Conservation (phyloP, 2,888 invertebrate genomes). For the Mellilla xanthometata region DNA sequence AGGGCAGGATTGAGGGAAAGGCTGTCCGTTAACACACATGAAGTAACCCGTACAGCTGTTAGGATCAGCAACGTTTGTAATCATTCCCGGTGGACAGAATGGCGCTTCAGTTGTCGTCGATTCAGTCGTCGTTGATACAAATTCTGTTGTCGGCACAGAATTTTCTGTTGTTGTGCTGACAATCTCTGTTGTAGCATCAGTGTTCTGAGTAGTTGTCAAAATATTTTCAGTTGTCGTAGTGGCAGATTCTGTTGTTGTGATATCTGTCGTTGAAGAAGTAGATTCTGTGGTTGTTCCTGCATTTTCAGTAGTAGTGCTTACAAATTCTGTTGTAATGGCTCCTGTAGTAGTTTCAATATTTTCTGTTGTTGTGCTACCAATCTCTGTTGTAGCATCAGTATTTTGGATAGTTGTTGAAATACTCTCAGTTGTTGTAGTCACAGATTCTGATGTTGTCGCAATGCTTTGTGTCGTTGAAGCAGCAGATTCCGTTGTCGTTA, state of each 20-base stretch:
- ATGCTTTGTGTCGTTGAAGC: not conserved
- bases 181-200: no score
- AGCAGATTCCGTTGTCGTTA: not conserved
- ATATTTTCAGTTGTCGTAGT: not conserved
- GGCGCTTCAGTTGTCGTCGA: no score
- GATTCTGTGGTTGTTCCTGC: no score
- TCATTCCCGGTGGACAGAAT: not conserved
- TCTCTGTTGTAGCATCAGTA: no score
- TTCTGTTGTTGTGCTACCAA: no score
- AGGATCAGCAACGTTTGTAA: not conserved
- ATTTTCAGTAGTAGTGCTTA: not conserved
- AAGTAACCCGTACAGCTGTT: not conserved
- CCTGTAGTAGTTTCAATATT: not conserved
- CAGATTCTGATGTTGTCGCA: not conserved
- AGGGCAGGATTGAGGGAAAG: not conserved
- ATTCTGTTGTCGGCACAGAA: no score
- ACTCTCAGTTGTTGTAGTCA: not conserved
- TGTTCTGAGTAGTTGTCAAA: no score
- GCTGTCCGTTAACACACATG: not conserved
- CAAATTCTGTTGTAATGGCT: conserved; percentile 1
- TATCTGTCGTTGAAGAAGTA: not conserved
- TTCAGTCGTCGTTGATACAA: no score
- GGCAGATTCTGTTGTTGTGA: not conserved
- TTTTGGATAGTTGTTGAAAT: no score
- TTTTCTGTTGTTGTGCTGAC: no score